Base-by-base conservation (phyloP, 2,888 invertebrate genomes). In the Lamproptera curius region DNA sequence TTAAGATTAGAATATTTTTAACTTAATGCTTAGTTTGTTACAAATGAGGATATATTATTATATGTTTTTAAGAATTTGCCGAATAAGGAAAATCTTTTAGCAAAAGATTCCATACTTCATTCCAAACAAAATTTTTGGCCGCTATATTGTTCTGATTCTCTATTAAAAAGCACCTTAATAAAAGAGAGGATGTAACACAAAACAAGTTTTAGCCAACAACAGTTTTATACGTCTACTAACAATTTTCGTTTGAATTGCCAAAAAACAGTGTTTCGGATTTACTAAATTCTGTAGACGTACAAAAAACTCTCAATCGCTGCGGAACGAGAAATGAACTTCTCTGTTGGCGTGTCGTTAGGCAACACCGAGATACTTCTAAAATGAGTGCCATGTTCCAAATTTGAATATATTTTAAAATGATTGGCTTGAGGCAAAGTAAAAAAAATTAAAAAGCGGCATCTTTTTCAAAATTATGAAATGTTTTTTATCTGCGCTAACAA, bases 301-400 rank as follows among this genome's bases (percentile, higher is more conserved):
- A 63, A 68, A 66, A 68, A 59, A 56, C n/a, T n/a, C 48, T 31
- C 50, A 55, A 63, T 61, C 55, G 53, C 51, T 48, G 45, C 52
- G 50, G 50, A 55, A 51, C 53, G 49, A 52, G 50, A 51, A 55
- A 50, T 51, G 44, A 53, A 52, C 51, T 52, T 43, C 28, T 40
- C 44, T 46, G 58, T 49, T 49, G 55, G 51, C 46, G 56, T 65
- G 69, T 57, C 51, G 66, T 62, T 63, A 63, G 51, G 43, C 11
- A 42, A 44, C 20, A 42, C 53, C 56, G 67, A 62, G 65, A 63
- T 49, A 47, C 50, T 16, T 41, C 15, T 8, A 41, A 16, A 48
- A 46, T 44, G 46, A 43, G 47, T 40, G 40, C 16, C 17, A 38
- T 17, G 40, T 48, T 48, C 40, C n/a, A 26, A 45, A 40, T 31